Evolutionary conservation across 2,888 invertebrate species (phyloP).

Genomic region (Lochmaea crataegi): DNA sequence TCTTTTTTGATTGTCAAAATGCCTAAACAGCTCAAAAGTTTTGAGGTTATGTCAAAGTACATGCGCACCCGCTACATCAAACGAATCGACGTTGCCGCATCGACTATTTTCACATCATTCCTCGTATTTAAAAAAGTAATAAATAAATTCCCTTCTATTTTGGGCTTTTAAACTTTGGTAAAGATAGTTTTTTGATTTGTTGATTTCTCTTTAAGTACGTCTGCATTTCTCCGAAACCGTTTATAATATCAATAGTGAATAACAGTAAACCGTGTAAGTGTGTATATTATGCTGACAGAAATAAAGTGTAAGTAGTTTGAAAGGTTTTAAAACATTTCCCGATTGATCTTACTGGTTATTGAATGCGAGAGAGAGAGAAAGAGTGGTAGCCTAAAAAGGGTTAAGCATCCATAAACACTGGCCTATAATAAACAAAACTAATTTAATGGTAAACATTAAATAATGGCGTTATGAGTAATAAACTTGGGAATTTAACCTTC

Average conservation of each 20-base stretch:
- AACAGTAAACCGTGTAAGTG: background rate
- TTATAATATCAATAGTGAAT: background rate
- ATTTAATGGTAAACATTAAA: slow-evolving; percentile 3
- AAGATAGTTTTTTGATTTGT: too few relatives aligned
- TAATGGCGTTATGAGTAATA: background rate
- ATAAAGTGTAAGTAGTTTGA: background rate
- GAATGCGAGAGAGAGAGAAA: background rate
- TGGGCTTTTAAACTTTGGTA: too few relatives aligned
- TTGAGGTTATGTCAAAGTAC: too few relatives aligned
- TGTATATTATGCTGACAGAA: background rate
- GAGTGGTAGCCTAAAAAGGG: background rate
- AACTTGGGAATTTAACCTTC: background rate
- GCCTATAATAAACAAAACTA: background rate
- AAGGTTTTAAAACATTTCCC: background rate
- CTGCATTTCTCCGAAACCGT: background rate
- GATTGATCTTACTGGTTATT: background rate
- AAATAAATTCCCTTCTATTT: too few relatives aligned
- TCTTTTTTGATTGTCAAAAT: too few relatives aligned
- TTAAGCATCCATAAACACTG: background rate
- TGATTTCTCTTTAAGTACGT: too few relatives aligned
- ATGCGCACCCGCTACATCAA: too few relatives aligned
- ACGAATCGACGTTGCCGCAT: too few relatives aligned
- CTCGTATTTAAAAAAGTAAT: too few relatives aligned
- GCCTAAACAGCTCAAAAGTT: too few relatives aligned
- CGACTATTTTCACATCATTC: too few relatives aligned